phyloP scores from a whole-genome alignment of 2,113 vertebrate species.

The Hydropotes inermis region DNA sequence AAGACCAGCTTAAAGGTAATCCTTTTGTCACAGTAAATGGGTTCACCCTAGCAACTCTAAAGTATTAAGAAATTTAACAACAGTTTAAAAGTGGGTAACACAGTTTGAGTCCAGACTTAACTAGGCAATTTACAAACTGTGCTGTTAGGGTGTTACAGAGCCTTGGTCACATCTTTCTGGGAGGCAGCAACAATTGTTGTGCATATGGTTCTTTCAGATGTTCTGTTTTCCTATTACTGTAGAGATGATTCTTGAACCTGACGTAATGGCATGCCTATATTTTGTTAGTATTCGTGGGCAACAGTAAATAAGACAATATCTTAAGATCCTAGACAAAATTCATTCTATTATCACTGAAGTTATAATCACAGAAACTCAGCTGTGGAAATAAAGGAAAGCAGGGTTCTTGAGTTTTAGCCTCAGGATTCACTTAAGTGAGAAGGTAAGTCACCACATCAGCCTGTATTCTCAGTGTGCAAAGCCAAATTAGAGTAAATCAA shows the following conservation, averaged over 20 bases:
- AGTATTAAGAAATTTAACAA: constrained; percentile 60
- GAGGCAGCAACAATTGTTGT: constrained; percentile 31
- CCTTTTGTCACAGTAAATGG: constrained; percentile 62
- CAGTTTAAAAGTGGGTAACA: constrained; percentile 65
- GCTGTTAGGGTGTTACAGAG: constrained; percentile 33
- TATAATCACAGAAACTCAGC: background rate
- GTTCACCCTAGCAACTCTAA: constrained; percentile 58
- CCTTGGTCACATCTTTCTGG: constrained; percentile 51
- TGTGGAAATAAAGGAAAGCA: background rate
- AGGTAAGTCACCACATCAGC: background rate
- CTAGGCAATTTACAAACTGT: constrained; percentile 68
- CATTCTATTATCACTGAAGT: background rate
- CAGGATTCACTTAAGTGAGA: background rate
- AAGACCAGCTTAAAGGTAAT: constrained; percentile 63
- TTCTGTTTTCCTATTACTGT: background rate
- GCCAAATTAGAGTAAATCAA: background rate
- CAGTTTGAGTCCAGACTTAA: constrained; percentile 69
- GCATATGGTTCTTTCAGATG: constrained; percentile 32
- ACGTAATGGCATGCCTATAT: background rate
- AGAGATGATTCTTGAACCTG: background rate
- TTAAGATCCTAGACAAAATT: background rate
- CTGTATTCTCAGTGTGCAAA: background rate
- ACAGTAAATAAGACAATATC: background rate
- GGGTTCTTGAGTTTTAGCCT: background rate
- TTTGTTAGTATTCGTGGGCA: background rate